phyloP scores from a whole-genome alignment of 2,797 vertebrate genomes.

The Threskiornis aethiopicus region DNA sequence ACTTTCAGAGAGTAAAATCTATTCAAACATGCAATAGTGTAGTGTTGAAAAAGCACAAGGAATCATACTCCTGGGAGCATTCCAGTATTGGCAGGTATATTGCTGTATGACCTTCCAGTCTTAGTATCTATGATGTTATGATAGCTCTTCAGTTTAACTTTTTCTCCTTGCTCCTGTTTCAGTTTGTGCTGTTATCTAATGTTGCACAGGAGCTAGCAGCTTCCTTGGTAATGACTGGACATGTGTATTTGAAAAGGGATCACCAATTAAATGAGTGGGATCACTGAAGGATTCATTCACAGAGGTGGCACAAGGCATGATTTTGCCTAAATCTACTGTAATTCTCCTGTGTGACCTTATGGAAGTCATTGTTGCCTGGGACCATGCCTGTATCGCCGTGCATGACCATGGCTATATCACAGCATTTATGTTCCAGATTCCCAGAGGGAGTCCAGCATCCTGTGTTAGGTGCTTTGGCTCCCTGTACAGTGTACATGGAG shows the following conservation, averaged over 20 bases:
- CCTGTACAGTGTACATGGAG: neutral
- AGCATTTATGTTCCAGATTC: neutral
- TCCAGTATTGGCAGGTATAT: neutral
- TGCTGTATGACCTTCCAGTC: neutral
- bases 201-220: neutral
- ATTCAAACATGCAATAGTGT: neutral
- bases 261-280: neutral
- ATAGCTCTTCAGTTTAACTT: neutral
- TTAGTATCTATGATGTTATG: neutral
- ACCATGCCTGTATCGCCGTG: accelerated
- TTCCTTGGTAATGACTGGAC: neutral
- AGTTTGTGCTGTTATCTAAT: neutral
- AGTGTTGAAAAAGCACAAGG: neutral
- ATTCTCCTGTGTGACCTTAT: neutral
- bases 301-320: neutral
- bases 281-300: neutral
- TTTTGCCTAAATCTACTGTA: neutral
- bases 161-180: neutral
- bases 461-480: neutral
- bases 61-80: neutral
- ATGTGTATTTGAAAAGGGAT: accelerated
- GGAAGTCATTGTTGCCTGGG: neutral
- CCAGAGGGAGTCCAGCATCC: neutral
- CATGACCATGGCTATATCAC: too few species aligned
- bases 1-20: neutral